phyloP scores from a whole-genome alignment of 2,797 vertebrate genomes.

The Pipistrellus pygmaeus region DNA sequence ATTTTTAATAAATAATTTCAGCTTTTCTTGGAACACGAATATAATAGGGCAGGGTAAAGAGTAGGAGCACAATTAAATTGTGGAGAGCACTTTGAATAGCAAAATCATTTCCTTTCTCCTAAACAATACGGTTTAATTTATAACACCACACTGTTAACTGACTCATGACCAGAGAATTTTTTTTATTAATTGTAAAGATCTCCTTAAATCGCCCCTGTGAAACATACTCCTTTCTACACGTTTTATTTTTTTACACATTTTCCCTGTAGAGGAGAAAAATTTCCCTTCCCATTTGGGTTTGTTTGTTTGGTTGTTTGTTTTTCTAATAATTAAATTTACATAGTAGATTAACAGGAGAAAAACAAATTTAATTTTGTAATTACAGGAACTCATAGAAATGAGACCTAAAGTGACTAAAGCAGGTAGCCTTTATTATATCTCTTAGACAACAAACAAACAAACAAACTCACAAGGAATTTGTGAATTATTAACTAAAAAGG shows the following conservation, averaged over 20 bases:
- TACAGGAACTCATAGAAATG: background rate
- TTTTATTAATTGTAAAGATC: background rate
- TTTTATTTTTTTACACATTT: background rate
- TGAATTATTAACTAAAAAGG: background rate
- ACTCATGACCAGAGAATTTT: background rate
- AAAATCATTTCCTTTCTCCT: constrained; percentile 35
- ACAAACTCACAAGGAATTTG: background rate
- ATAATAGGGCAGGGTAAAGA: background rate
- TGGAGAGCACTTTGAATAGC: background rate
- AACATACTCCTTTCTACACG: background rate
- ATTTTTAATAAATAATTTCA: constrained; percentile 30
- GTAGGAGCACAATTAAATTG: background rate
- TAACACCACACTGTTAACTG: background rate
- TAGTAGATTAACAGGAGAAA: background rate
- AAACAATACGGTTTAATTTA: constrained; percentile 14
- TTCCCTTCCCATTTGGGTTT: background rate
- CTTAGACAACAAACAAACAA: background rate
- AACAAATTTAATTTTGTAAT: background rate
- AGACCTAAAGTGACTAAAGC: background rate
- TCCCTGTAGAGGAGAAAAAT: background rate
- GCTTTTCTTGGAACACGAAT: background rate
- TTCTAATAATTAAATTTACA: background rate
- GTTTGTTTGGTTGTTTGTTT: background rate
- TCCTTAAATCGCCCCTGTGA: background rate
- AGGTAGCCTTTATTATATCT: background rate